These are phyloP conservation scores for Chaitophorus viminalis DNA, from an alignment of 2,888 invertebrate genomes.

Conservation along the genomic window DNA sequence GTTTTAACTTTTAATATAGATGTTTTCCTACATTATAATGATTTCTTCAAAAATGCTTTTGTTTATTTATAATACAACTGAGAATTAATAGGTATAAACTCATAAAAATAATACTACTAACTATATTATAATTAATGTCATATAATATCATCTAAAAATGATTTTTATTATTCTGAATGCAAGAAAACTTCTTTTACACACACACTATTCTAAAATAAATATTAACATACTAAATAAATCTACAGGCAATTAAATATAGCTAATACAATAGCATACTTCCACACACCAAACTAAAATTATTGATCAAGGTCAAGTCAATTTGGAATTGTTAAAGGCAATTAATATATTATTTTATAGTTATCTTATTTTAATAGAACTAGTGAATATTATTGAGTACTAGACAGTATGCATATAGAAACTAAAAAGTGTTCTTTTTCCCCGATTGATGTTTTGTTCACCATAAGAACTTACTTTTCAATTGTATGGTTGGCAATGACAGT, in stretches of 20 bases:
- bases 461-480: conserved; percentile 61
- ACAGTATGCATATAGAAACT: conserved; percentile 50
- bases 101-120: neutral
- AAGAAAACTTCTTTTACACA: neutral
- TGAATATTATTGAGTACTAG: neutral
- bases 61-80: neutral
- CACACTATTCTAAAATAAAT: conserved; percentile 14
- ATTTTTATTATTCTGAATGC: neutral
- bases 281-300: conserved; percentile 59
- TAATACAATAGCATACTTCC: conserved; percentile 50
- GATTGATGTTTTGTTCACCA: conserved; percentile 40
- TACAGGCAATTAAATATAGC: conserved; percentile 47
- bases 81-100: neutral
- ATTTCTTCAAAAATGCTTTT: neutral
- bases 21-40: neutral
- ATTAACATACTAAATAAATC: conserved; percentile 26
- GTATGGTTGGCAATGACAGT: conserved; percentile 57
- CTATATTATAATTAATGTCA: neutral
- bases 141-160: neutral
- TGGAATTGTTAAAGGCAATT: conserved; percentile 52
- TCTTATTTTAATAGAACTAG: conserved; percentile 32
- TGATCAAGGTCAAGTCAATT: conserved; percentile 62
- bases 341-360: conserved; percentile 22
- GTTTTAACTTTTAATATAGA: neutral
- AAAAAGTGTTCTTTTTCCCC: conserved; percentile 61